Percentiles rank a stretch among this genome's conserved stretches.
phyloP scores from a whole-genome alignment of 2,888 invertebrate species.

The Brenthis daphne region DNA sequence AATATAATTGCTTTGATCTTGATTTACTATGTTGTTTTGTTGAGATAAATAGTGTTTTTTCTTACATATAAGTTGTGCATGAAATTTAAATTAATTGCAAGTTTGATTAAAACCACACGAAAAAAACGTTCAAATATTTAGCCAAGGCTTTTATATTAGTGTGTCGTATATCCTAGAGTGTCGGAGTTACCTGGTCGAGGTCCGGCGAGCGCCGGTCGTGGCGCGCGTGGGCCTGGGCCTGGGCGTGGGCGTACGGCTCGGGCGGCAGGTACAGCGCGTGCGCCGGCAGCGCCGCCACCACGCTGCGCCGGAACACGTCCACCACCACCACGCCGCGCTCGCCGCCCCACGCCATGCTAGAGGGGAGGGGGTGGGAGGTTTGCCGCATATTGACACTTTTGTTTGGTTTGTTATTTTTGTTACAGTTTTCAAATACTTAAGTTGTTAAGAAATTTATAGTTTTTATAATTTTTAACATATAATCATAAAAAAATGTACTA shows the following conservation, averaged over 20 bases:
- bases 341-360: conserved; percentile 97
- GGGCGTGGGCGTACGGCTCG: conserved; percentile 85
- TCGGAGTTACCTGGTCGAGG: conserved; percentile 90
- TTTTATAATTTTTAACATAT: too few species aligned
- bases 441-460: too few species aligned
- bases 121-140: neutral
- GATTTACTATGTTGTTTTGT: too few species aligned
- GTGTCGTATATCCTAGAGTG: neutral
- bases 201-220: conserved; percentile 90
- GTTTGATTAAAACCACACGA: too few species aligned
- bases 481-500: too few species aligned
- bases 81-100: too few species aligned
- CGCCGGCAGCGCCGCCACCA: conserved; percentile 93
- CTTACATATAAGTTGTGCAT: too few species aligned
- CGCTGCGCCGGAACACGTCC: conserved; percentile 95
- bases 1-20: neutral
- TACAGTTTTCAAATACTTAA: too few species aligned
- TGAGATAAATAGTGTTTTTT: too few species aligned
- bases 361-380: neutral
- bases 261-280: conserved; percentile 94
- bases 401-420: neutral
- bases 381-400: neutral
- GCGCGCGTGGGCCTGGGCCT: conserved; percentile 88
- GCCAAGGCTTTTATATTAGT: neutral
- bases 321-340: conserved; percentile 97